These are phyloP conservation scores for Torymus auratus DNA, from an alignment of 2,888 invertebrate genomes.

Conservation along the genomic window DNA sequence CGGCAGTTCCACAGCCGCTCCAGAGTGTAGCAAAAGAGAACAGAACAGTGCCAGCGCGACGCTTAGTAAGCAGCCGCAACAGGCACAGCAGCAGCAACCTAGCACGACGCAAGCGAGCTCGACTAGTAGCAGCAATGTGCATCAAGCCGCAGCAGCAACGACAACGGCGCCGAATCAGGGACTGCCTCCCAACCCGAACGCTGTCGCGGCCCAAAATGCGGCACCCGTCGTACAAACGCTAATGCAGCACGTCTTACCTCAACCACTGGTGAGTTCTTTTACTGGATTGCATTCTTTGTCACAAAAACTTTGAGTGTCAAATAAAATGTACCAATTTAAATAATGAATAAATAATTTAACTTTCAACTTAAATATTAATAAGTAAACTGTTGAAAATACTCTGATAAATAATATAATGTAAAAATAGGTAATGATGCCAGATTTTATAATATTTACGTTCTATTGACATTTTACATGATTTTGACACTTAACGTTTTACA, in stretches of 20 bases:
- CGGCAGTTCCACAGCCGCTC: constrained; percentile 65
- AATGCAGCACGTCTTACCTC: constrained; percentile 76
- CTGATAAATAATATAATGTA: too few relatives aligned
- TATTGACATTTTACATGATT: too few relatives aligned
- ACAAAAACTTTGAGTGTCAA: too few relatives aligned
- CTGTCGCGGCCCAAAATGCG: constrained; percentile 69
- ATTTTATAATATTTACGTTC: too few relatives aligned
- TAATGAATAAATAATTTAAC: too few relatives aligned
- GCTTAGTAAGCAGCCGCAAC: constrained; percentile 56
- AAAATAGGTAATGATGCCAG: too few relatives aligned
- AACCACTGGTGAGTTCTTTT: constrained; percentile 72
- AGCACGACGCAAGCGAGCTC: constrained; percentile 57
- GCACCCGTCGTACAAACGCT: constrained; percentile 73
- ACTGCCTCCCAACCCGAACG: constrained; percentile 71
- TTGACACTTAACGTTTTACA: too few relatives aligned
- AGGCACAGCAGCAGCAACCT: constrained; percentile 56
- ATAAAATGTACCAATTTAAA: too few relatives aligned
- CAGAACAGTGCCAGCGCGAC: constrained; percentile 41
- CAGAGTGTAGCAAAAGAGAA: constrained; percentile 57
- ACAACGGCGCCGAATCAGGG: constrained; percentile 67
- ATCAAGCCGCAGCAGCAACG: constrained; percentile 62
- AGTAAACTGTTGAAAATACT: too few relatives aligned
- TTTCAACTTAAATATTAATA: too few relatives aligned
- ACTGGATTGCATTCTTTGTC: not conserved
- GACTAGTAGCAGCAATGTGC: constrained; percentile 38